phyloP scores from a whole-genome alignment of 2,113 vertebrate species.

The Hydrochoerus hydrochaeris region DNA sequence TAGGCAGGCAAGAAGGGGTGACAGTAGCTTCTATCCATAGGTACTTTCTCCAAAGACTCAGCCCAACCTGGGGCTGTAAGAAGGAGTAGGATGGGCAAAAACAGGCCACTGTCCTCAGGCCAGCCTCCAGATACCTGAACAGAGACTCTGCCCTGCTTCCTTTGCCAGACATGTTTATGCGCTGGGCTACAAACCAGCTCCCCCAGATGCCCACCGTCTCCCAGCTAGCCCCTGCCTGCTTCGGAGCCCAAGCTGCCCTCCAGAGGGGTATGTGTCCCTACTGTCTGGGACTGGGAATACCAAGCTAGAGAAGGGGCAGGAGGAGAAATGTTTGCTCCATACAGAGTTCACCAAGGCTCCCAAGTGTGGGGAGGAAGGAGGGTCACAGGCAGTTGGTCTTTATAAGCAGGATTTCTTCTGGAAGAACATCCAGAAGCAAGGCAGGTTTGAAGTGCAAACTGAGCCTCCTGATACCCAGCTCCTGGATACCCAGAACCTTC shows the following conservation, averaged over 20 bases:
- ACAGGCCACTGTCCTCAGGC: not conserved
- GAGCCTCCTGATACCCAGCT: not conserved
- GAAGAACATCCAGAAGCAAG: not conserved
- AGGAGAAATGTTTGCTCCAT: fast-evolving
- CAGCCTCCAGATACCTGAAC: not conserved
- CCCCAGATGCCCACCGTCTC: not conserved
- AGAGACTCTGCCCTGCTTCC: not conserved
- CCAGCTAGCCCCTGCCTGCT: not conserved
- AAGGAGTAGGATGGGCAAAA: not conserved
- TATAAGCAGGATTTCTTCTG: not conserved
- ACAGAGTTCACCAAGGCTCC: not conserved
- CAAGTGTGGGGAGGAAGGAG: fast-evolving
- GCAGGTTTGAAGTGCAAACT: not conserved
- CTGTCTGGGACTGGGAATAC: not conserved
- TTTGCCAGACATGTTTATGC: not conserved
- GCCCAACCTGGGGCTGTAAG: not conserved
- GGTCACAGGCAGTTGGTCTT: not conserved
- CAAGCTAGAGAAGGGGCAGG: not conserved
- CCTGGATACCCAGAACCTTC: not conserved
- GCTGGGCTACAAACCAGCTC: not conserved
- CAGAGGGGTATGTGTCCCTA: fast-evolving
- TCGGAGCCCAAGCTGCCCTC: not conserved
- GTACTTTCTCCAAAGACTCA: not conserved
- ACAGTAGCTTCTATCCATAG: not conserved
- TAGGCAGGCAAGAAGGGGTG: not conserved